Conservation (phyloP, 2,888 invertebrate species). For the Allophyes oxyacanthae region DNA sequence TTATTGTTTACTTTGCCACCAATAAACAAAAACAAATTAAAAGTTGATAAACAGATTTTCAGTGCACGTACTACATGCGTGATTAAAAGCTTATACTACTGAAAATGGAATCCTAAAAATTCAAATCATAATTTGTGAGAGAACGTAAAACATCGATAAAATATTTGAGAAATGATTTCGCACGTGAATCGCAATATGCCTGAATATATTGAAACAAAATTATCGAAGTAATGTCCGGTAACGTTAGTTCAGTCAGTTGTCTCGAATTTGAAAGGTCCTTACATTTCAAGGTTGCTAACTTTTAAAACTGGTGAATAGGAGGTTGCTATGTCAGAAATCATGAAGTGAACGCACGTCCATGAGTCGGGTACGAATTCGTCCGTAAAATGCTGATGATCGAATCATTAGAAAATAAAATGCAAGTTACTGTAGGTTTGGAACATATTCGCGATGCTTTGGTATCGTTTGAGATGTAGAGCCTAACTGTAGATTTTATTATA, state of each 20-base stretch:
- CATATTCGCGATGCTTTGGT: neutral
- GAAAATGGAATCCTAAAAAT: slow-evolving; percentile 4
- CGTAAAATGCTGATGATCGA: slow-evolving; percentile 2
- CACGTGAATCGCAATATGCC: slow-evolving; percentile 1
- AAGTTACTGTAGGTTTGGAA: too few relatives aligned
- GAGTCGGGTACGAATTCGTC: slow-evolving; percentile 10
- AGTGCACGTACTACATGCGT: neutral
- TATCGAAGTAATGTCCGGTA: neutral
- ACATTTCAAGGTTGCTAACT: slow-evolving; percentile 38
- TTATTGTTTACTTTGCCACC: slow-evolving; percentile 10
- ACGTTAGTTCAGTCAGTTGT: neutral
- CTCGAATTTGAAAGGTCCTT: slow-evolving; percentile 36
- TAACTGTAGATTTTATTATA: too few relatives aligned
- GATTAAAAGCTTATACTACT: slow-evolving; percentile 2
- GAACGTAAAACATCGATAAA: slow-evolving; percentile 5
- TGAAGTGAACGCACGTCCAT: slow-evolving; percentile 4
- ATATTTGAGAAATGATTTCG: slow-evolving; percentile 6
- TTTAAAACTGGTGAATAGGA: slow-evolving; percentile 18
- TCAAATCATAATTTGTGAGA: slow-evolving; percentile 8
- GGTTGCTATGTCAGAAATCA: slow-evolving; percentile 11
- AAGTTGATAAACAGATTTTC: slow-evolving; percentile 26
- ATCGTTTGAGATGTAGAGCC: too few relatives aligned
- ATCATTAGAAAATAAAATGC: too few relatives aligned
- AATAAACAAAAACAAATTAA: slow-evolving; percentile 24
- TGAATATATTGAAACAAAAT: slow-evolving; percentile 12